Conservation (phyloP, 2,113 vertebrate genomes). For the Oriolus oriolus region DNA sequence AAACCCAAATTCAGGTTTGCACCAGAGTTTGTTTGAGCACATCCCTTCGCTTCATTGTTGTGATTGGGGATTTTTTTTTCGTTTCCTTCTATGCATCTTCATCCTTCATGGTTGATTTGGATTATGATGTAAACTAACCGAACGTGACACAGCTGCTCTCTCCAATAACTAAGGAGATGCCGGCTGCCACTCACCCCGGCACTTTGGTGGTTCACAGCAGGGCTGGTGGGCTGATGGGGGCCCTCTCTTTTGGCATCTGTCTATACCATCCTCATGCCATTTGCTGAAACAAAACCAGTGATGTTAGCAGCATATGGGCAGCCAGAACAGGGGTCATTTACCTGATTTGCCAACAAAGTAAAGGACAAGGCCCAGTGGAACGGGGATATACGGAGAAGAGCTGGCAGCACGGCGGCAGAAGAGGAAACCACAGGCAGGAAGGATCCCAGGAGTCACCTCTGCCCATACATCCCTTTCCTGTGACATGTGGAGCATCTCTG, state of each 20-base stretch:
- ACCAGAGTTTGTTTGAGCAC: not conserved
- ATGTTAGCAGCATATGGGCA: slow-evolving; percentile 53
- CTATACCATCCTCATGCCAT: not conserved
- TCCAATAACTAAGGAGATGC: slow-evolving; percentile 46
- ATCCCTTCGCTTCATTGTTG: not conserved
- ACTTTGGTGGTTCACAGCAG: slow-evolving; percentile 38
- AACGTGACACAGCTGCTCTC: slow-evolving; percentile 67
- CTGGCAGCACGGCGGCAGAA: not conserved
- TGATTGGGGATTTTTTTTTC: not conserved
- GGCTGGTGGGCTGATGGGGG: slow-evolving; percentile 27
- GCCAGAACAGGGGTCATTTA: slow-evolving; percentile 30
- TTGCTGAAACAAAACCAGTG: slow-evolving; percentile 52
- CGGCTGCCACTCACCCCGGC: slow-evolving; percentile 43
- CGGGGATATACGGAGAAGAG: not conserved
- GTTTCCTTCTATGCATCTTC: slow-evolving; percentile 34
- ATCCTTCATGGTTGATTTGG: slow-evolving; percentile 68
- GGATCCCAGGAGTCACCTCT: slow-evolving; percentile 22
- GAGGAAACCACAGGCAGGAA: not conserved
- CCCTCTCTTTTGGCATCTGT: slow-evolving; percentile 50
- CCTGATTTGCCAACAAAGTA: slow-evolving; percentile 55
- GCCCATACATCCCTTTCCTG: not conserved
- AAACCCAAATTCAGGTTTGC: not conserved
- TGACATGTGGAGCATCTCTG: not conserved
- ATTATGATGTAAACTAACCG: slow-evolving; percentile 63
- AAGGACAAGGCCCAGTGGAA: slow-evolving; percentile 45